Evolutionary conservation across 2,888 invertebrate species (phyloP), one percentile per base, ranked within the genome.

Genomic region (Protodeltote pygarga): DNA sequence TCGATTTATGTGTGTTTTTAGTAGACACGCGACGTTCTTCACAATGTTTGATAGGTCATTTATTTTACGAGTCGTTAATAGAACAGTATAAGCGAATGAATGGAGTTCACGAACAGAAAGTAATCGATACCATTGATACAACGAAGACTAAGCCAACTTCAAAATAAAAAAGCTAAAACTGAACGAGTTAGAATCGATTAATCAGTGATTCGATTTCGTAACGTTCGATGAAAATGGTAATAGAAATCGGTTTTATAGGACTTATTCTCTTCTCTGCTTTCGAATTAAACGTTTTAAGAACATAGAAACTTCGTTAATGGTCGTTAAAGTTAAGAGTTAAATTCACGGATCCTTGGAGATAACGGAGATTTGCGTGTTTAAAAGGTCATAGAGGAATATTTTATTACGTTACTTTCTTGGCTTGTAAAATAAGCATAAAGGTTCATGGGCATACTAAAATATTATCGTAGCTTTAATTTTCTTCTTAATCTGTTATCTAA

Each of bases 1-100:
- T 87, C 81, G 82, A 85, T 84, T 85, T 79, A 75, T 79, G 71
- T 75, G 61, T 72, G 73, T 77, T 79, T 73, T 65, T 65, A 61
- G 65, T 66, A 72, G 77, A 76, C 81, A 77, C 77, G 77, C 73
- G 49, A 80, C 42, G 35, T 44, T 55, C 63, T 59, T 59, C 44
- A 48, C 45, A n/a, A 61, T 60, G 41, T 66, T 70, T 57, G 37
- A 63, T 64, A 41, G 53, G 38, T 58, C 49, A 59, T 69, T 71
- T 59, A 32, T 51, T 52, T 60, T 67, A 52, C 31, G 50, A 54
- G 10, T 53, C 32, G 31, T 41, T 55, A 47, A 48, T 42, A 39
- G 38, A 38, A 52, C 44, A 42, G 31, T 37, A 25, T 32, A 50
- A 31, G 24, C 11, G 13, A n/a, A 9, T 8, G 11, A 59, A 44